Base-by-base conservation (phyloP, 2,797 vertebrate genomes). In the Chloroceryle inda region DNA sequence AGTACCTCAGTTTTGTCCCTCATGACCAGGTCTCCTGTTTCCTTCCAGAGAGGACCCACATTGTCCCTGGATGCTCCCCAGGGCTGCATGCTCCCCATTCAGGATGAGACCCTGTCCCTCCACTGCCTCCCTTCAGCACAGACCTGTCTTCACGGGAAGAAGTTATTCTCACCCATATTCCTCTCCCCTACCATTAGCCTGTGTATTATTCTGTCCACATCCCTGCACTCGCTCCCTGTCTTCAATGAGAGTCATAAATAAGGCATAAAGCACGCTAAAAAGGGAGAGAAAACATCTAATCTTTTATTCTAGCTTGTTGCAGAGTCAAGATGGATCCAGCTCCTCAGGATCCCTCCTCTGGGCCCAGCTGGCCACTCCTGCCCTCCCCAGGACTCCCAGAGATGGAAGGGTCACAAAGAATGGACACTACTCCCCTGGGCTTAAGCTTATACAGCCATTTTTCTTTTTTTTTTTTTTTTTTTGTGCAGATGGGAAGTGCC, bases 231-330 rank as follows among this genome's bases (percentile, higher is more conserved):
- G 0, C 72, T 85, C 68, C 38, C 52, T 63, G 71, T 62, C 82
- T 92, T 79, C 81, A 53, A 53, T 50, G 15, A 71, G 85, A 73
- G 42, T 89, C 91, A 95, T 95, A 94, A 96, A 97, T 93, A 95
- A 95, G 66, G 67, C 94, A 93, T 42, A 75, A 95, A 52, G 47
- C 69, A n/a, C 9, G 2, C 71, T 71, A 68, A 90, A 94, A 93
- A 69, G 53, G 50, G 75, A 83, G 75, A 61, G 49, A 58, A 92
- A 86, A 81, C 31, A 45, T 69, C 71, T 50, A 64, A 93, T 96
- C 71, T 94, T 78, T 61, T 83, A 58, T 91, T 89, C 83, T 19
- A 15, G 56, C 55, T 94, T 92, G 71, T 55, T 83, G 55, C 74
- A 93, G 62, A 78, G 76, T 27, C 1, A 9, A 75, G 75, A 85